Conservation (phyloP, 2,113 vertebrate species). For the Condylura cristata region DNA sequence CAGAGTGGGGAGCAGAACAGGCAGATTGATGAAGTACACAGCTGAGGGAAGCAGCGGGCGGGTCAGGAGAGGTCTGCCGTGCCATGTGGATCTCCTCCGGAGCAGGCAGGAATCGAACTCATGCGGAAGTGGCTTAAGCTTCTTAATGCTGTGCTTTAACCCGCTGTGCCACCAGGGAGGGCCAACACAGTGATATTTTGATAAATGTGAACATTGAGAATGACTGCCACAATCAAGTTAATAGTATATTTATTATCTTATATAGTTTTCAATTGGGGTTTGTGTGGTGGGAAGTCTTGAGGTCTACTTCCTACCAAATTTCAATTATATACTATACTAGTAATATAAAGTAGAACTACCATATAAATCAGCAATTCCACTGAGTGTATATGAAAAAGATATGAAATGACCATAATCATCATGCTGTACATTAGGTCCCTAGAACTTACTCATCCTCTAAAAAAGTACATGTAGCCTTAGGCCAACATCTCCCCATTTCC, state of each 20-base stretch:
- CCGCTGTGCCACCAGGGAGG: too few species aligned
- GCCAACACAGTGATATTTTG: neutral
- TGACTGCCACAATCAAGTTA: neutral
- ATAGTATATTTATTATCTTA: neutral
- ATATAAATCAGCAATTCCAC: neutral
- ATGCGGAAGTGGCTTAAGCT: too few species aligned
- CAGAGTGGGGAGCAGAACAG: too few species aligned
- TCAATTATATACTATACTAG: neutral
- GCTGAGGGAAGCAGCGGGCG: too few species aligned
- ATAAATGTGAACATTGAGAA: neutral
- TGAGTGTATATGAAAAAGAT: neutral
- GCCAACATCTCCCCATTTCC: neutral
- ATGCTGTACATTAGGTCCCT: neutral
- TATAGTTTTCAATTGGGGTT: neutral
- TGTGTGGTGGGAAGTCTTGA: neutral
- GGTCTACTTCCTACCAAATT: neutral
- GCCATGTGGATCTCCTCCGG: too few species aligned
- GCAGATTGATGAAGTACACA: too few species aligned
- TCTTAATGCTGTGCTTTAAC: too few species aligned
- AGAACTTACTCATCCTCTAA: neutral
- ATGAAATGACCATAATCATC: neutral
- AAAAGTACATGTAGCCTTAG: neutral
- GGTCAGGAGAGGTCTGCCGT: too few species aligned
- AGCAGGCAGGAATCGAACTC: too few species aligned
- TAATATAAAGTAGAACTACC: neutral